Base-by-base conservation (phyloP, 2,888 invertebrate species). In the Athalia rosae region DNA sequence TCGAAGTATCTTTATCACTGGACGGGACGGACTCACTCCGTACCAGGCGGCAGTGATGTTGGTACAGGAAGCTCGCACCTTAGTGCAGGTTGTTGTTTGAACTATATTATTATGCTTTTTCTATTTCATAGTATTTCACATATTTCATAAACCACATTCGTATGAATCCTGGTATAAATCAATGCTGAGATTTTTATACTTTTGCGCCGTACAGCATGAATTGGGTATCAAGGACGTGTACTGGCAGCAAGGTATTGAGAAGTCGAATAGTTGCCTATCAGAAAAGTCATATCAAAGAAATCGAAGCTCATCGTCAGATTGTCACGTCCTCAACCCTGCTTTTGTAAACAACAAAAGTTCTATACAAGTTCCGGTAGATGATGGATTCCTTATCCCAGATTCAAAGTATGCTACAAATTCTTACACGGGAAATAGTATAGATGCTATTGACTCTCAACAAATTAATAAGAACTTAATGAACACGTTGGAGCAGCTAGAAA, bases 41-140 rank as follows among this genome's bases (percentile, higher is more conserved):
- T 92, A 91, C 77, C 95, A 98, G 90, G 98, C 97, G 4, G 97
- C 98, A 4, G 90, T 92, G 79, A 91, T 95, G 81, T 91, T 98
- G 28, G 94, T 97, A 28, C 86, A 91, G 15, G 97, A 97, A 90
- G 97, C 98, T 45, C 93, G 96, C 85, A 91, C 92, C 82, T 93
- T 93, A 78, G 88, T 94, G 6, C 90, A 92, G 87, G 91, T 91
- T 74, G 53, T 11, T 6, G 48, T 56, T 43, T 43, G 8, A 69
- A 13, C 15, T 28, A 66, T 15, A 28, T 28, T 28, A 2, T 28
- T 2, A 28, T 28, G 28, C 63, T 45, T 5, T 63, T 45, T 41
- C 45, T 48, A 48, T 3, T 2, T 62, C 11, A 62, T 45, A n/a
- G 28, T 28, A 28, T n/a, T n/a, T n/a, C n/a, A n/a, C n/a, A n/a